Base-by-base conservation (phyloP, 2,797 vertebrate genomes). In the Acipenser transmontanus region DNA sequence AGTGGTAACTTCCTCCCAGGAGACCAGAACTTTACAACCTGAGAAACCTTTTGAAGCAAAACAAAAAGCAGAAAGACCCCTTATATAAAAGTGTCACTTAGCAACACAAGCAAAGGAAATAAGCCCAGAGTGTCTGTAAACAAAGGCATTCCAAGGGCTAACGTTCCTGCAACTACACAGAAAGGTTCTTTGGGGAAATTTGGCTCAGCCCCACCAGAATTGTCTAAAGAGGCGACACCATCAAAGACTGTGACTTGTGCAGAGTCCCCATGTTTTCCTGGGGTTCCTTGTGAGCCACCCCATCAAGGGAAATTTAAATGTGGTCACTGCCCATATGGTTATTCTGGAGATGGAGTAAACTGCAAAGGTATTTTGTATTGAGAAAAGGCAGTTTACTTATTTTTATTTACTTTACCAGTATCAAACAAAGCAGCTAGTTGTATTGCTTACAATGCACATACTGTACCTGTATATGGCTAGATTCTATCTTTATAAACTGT, bases 291-390 rank as follows among this genome's bases (percentile, higher is more conserved):
- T 81, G 81, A 94, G 69, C 74, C 86, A 67, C 74, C 69, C 7
- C 48, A 8, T 1, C 74, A 80, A 1, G 90, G 88, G 61, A 79
- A 73, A 1, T 80, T 88, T 70, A 87, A 68, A 69, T 96, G 94
- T 6, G 88, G 90, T 11, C 82, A 2, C 73, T 96, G 94, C 72
- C 94, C 93, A 0, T 77, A 74, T 0, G 90, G 94, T 1, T 97
- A 93, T 77, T 88, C 85, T 0, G 88, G 93, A 66, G 85, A 96
- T 67, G 94, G 94, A 73, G 64, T 88, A 66, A 74, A 59, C 6
- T 97, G 94, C 78, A 91, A 80, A 94, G 93, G 93, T 96, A 59
- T 9, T 7, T 34, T 61, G 47, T 51, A 20, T 51, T 63, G 1
- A 6, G 6, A 34, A 48, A 7, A 50, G 6, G 50, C 8, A 14